Evolutionary conservation across 2,888 invertebrate species (phyloP), one percentile per base, ranked within the genome.

Genomic region (Lasioglossum malachurum): DNA sequence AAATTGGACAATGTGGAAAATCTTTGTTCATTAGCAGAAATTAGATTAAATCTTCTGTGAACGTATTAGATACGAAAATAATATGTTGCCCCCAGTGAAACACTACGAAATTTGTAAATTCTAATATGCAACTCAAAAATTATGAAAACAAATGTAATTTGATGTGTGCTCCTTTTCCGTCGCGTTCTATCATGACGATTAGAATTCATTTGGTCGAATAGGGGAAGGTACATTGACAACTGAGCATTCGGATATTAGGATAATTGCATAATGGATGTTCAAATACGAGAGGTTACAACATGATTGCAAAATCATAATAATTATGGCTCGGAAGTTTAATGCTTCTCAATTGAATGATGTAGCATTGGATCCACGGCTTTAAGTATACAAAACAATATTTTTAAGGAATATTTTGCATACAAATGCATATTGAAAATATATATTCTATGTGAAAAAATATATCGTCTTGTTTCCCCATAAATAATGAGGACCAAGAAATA

Each of bases 221-320:
- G 64, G 27, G 31, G 64, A 31, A 19, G 64, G 64, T 31, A 64
- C 64, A 16, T 31, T 31, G 64, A 31, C 64, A 64, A 19, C 7
- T 19, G 16, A 31, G 64, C 64, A 64, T 64, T 64, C 31, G 16
- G 64, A 31, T 64, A 31, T 64, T 31, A 19, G 31, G 64, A 64
- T 64, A 31, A 64, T 64, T 64, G 64, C 16, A 64, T 31, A 64
- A 64, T 64, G 31, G 64, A 31, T 64, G 64, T 64, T 64, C 64
- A 64, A 31, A 64, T 64, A 31, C 31, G 16, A 44, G 80, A 74
- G 64, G 31, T 64, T 64, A 64, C 31, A 64, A 16, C 64, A 7
- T 64, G 31, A 64, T 64, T 64, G 64, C 14, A 64, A 64, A 64
- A 64, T 64, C 31, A 31, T 64, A 31, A 64, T 16, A 64, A 64